Percentiles rank a stretch among this genome's conserved stretches.
These are phyloP conservation scores for Linnaemya tessellans DNA, from an alignment of 2,888 invertebrate genomes.

Conservation along the genomic window DNA sequence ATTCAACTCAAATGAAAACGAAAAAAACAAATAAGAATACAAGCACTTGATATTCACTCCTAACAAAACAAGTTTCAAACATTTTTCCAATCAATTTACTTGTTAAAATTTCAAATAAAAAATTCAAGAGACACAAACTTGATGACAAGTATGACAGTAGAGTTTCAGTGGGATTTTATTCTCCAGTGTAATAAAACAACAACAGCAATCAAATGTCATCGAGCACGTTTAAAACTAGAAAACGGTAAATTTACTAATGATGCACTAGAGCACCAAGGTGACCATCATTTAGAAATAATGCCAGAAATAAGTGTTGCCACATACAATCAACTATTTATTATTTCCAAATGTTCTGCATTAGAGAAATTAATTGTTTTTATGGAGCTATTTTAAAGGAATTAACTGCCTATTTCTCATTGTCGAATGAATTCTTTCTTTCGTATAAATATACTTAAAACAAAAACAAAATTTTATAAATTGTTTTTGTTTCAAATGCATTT, in stretches of 20 bases:
- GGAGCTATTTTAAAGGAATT: too few relatives aligned
- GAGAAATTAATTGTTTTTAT: too few relatives aligned
- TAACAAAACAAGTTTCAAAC: conserved; percentile 17
- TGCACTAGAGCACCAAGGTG: conserved; percentile 8
- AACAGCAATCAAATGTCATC: conserved; percentile 16
- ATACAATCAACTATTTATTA: not conserved
- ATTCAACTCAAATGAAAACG: not conserved
- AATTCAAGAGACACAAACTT: conserved; percentile 34
- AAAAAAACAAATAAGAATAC: not conserved
- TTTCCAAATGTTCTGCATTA: too few relatives aligned
- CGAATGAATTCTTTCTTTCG: too few relatives aligned
- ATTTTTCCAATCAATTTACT: conserved; percentile 64
- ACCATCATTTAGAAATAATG: conserved; percentile 1
- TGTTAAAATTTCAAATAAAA: conserved; percentile 22
- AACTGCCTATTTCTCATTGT: too few relatives aligned
- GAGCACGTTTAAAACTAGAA: not conserved
- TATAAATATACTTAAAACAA: too few relatives aligned
- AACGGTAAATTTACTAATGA: conserved; percentile 15
- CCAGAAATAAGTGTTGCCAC: not conserved
- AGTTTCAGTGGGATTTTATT: conserved; percentile 20
- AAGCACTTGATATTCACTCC: not conserved
- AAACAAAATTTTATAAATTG: too few relatives aligned
- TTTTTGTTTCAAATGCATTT: too few relatives aligned
- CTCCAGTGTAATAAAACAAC: conserved; percentile 39
- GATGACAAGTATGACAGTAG: conserved; percentile 19